phyloP scores from a whole-genome alignment of 2,888 invertebrate genomes.

The Xestia sexstrigata region DNA sequence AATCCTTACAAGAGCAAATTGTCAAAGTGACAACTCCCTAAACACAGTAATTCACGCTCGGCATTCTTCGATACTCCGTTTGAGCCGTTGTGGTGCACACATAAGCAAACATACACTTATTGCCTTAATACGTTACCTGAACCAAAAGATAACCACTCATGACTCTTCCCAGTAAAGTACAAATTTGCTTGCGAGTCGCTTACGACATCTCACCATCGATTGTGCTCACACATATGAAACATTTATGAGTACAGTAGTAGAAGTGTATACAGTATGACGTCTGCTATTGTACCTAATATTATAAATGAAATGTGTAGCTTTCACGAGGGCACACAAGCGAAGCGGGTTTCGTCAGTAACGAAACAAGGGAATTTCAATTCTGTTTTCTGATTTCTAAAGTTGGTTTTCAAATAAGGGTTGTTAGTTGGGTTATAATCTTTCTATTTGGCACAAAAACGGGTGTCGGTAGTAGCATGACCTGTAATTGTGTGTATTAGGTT shows the following conservation, averaged over 20 bases:
- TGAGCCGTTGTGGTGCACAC: conserved; percentile 84
- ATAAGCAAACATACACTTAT: conserved; percentile 81
- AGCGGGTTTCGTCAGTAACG: conserved; percentile 73
- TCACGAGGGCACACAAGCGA: conserved; percentile 88
- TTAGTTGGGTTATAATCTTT: conserved; percentile 67
- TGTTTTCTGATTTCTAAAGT: conserved; percentile 4
- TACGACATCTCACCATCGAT: conserved; percentile 70
- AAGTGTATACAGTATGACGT: conserved; percentile 89
- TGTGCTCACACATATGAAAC: conserved; percentile 81
- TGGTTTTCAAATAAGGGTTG: conserved; percentile 64
- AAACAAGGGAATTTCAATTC: conserved; percentile 59
- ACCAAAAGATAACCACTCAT: conserved; percentile 62
- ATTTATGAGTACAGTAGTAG: conserved; percentile 85
- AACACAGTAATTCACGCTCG: conserved; percentile 89
- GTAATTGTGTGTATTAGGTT: conserved; percentile 91
- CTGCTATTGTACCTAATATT: conserved; percentile 87
- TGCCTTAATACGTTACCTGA: conserved; percentile 76
- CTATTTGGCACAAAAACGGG: conserved; percentile 75
- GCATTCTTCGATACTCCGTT: conserved; percentile 89
- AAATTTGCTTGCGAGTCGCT: conserved; percentile 60
- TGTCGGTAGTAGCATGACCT: conserved; percentile 89
- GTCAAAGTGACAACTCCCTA: conserved; percentile 89
- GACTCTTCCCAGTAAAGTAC: conserved; percentile 56
- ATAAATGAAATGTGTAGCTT: conserved; percentile 90
- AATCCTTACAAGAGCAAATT: conserved; percentile 85